Percentiles rank a stretch among this genome's conserved stretches.
Evolutionary conservation across 2,888 invertebrate species (phyloP).

Genomic region (Aquatica leii): DNA sequence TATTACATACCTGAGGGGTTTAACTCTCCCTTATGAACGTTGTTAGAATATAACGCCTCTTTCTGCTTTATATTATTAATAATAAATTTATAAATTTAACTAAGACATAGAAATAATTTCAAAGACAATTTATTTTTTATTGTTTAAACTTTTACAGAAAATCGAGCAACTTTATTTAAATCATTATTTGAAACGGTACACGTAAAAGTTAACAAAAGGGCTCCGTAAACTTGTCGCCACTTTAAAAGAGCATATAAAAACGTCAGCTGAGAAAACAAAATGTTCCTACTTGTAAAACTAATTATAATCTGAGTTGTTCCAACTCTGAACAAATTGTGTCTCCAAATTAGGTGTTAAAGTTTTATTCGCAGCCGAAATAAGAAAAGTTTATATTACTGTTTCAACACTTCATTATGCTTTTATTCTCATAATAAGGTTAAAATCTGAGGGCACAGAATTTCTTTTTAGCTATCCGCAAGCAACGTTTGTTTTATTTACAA

Average conservation of each 20-base stretch:
- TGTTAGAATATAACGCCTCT: conserved; percentile 25
- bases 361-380: conserved; percentile 56
- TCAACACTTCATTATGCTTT: conserved; percentile 57
- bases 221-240: conserved; percentile 43
- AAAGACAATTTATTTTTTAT: conserved; percentile 6
- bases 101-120: conserved; percentile 1
- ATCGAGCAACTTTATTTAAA: neutral
- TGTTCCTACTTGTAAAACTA: conserved; percentile 48
- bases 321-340: conserved; percentile 50
- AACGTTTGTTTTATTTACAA: neutral
- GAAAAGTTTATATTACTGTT: conserved; percentile 59
- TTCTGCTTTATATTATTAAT: conserved; percentile 6
- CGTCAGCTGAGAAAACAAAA: conserved; percentile 49
- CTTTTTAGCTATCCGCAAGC: neutral
- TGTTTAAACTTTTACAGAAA: conserved; percentile 27
- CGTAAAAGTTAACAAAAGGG: conserved; percentile 21
- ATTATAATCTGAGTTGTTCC: conserved; percentile 47
- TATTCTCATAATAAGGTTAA: conserved; percentile 50
- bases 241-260: conserved; percentile 40
- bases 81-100: conserved; percentile 9
- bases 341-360: conserved; percentile 56
- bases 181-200: no score
- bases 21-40: conserved; percentile 21
- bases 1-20: conserved; percentile 45
- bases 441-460: conserved; percentile 39